A percentile compares a stretch with the other conserved stretches of the same genome.
phyloP scores from a whole-genome alignment of 2,888 invertebrate genomes.

The Nemurella pictetii region DNA sequence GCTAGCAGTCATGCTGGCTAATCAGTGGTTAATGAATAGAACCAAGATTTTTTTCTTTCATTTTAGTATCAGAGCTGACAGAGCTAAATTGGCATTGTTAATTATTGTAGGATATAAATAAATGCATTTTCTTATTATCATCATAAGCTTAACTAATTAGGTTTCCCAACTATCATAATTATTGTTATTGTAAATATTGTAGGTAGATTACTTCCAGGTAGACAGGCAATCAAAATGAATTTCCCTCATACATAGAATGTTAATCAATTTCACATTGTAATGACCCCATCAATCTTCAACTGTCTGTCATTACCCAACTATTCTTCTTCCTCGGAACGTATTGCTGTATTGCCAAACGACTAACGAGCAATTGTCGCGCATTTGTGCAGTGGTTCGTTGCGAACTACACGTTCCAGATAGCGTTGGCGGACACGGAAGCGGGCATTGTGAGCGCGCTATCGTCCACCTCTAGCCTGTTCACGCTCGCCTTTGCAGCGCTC shows the following conservation, averaged over 20 bases:
- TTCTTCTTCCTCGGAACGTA: background rate
- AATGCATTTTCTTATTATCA: too few relatives aligned
- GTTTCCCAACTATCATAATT: too few relatives aligned
- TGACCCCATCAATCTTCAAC: background rate
- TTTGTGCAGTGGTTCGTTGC: slow-evolving; percentile 87
- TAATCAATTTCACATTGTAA: slow-evolving; percentile 7
- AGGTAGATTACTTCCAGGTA: background rate
- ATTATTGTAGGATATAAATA: too few relatives aligned
- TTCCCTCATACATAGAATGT: background rate
- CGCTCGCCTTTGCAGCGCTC: slow-evolving; percentile 81
- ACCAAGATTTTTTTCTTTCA: too few relatives aligned
- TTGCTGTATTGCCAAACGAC: background rate
- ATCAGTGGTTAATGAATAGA: too few relatives aligned
- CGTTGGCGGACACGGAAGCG: slow-evolving; percentile 79
- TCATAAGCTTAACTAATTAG: too few relatives aligned
- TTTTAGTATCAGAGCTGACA: too few relatives aligned
- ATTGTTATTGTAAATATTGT: too few relatives aligned
- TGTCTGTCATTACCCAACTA: background rate
- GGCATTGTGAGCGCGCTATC: slow-evolving; percentile 88
- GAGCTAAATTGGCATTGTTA: too few relatives aligned
- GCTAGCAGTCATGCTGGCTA: too few relatives aligned
- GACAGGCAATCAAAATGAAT: background rate
- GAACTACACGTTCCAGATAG: slow-evolving; percentile 90
- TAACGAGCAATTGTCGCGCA: background rate
- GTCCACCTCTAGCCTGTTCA: slow-evolving; percentile 87